These are phyloP conservation scores for Polyommatus iphigenia DNA, from an alignment of 2,888 invertebrate species.

Conservation along the genomic window DNA sequence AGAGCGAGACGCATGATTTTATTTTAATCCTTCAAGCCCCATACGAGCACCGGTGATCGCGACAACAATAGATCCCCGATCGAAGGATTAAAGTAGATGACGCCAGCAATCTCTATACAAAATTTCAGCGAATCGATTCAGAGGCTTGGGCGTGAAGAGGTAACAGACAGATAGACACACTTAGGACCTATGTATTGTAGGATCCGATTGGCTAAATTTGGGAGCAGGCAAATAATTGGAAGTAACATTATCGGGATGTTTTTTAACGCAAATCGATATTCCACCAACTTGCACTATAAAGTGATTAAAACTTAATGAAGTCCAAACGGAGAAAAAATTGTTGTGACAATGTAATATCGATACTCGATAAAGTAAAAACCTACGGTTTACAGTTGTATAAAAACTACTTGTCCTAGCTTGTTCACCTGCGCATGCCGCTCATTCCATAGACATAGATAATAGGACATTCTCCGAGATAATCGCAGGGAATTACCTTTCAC, in stretches of 20 bases:
- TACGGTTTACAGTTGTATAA: neutral
- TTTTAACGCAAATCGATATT: no score
- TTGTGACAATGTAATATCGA: neutral
- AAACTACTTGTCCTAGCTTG: constrained; percentile 16
- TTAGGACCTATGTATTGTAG: no score
- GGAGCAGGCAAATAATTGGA: no score
- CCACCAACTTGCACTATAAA: neutral
- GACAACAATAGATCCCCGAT: no score
- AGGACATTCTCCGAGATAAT: neutral
- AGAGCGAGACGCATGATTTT: neutral
- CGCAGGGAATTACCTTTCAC: neutral
- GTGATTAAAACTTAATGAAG: neutral
- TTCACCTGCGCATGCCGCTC: constrained; percentile 4
- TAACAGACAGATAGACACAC: no score
- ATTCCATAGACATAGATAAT: neutral
- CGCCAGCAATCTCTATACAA: neutral
- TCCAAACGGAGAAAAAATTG: neutral
- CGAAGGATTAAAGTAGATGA: neutral
- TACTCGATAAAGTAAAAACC: neutral
- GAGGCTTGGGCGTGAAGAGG: no score
- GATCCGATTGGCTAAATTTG: no score
- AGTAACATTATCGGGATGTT: no score
- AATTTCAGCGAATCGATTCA: no score
- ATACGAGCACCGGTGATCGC: no score
- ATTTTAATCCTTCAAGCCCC: no score